Evolutionary conservation across 2,888 invertebrate genomes (phyloP), one percentile per base, ranked within the genome.

Genomic region (Pheosia gnoma): DNA sequence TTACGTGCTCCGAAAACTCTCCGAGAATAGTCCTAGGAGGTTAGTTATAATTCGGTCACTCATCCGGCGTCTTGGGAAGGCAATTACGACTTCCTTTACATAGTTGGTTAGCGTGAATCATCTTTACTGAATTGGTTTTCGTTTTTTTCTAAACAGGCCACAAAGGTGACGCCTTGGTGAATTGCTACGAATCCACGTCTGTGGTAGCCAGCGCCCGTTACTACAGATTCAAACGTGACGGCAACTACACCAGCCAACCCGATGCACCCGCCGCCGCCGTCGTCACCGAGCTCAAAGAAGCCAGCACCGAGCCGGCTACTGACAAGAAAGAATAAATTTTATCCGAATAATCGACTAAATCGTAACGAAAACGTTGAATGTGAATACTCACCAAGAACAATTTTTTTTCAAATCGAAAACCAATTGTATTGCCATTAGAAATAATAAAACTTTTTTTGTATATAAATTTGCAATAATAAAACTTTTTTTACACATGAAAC

Each of bases 101-200:
- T n/a, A n/a, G n/a, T n/a, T n/a, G n/a, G n/a, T n/a, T n/a, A n/a
- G n/a, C n/a, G n/a, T n/a, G n/a, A n/a, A n/a, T n/a, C n/a, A n/a
- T n/a, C n/a, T n/a, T n/a, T n/a, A n/a, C n/a, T n/a, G n/a, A n/a
- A n/a, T n/a, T n/a, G n/a, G n/a, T n/a, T n/a, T n/a, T n/a, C n/a
- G n/a, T 25, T 25, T 25, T 36, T 5, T 53, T 59, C n/a, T 51
- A 10, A n/a, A 37, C 94, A 74, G 97, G 97, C 62, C 94, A 90
- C 62, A 88, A 91, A 52, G 95, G 95, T 36, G 95, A 95, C 79
- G 95, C 95, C 1, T 85, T 95, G 11, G 88, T 95, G 64, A 94
- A 94, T 79, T 95, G 95, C 79, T 94, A 95, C 72, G 89, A 91
- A 65, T 78, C 87, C 6, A 81, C 87, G 38, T 91, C 93, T 5